Percentiles rank a stretch among this genome's conserved stretches.
These are phyloP conservation scores for Orthonyx spaldingii DNA, from an alignment of 2,113 vertebrate species.

Conservation along the genomic window DNA sequence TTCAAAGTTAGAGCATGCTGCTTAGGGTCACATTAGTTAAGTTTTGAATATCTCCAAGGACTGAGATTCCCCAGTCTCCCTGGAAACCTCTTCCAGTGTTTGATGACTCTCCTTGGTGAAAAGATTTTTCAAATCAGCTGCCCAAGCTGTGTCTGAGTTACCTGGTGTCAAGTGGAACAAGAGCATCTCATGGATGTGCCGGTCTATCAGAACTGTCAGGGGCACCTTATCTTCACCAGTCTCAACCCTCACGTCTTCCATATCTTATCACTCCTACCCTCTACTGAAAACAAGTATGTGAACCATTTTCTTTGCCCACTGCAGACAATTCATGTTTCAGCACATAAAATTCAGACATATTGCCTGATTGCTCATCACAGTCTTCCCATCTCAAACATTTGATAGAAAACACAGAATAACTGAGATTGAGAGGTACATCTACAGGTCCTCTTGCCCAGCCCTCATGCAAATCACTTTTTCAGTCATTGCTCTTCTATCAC, in stretches of 20 bases:
- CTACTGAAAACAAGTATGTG: background rate
- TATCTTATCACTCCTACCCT: background rate
- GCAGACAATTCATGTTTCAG: background rate
- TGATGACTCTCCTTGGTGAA: background rate
- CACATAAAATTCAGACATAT: background rate
- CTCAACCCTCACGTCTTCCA: background rate
- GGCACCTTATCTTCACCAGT: background rate
- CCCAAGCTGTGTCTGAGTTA: background rate
- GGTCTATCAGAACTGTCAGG: background rate
- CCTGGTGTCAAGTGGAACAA: background rate
- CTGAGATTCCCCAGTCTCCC: background rate
- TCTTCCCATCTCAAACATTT: background rate
- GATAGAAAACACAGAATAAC: background rate
- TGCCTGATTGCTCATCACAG: background rate
- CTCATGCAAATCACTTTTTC: background rate
- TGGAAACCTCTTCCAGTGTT: background rate
- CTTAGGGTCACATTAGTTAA: background rate
- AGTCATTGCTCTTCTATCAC: background rate
- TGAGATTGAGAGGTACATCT: background rate
- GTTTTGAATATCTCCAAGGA: background rate
- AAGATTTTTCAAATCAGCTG: background rate
- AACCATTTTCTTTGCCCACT: background rate
- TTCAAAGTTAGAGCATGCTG: background rate
- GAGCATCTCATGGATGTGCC: background rate
- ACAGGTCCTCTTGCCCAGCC: background rate